Percentiles rank a stretch among this genome's conserved stretches.
Evolutionary conservation across 2,888 invertebrate genomes (phyloP).

Genomic region (Orchesella flavescens): DNA sequence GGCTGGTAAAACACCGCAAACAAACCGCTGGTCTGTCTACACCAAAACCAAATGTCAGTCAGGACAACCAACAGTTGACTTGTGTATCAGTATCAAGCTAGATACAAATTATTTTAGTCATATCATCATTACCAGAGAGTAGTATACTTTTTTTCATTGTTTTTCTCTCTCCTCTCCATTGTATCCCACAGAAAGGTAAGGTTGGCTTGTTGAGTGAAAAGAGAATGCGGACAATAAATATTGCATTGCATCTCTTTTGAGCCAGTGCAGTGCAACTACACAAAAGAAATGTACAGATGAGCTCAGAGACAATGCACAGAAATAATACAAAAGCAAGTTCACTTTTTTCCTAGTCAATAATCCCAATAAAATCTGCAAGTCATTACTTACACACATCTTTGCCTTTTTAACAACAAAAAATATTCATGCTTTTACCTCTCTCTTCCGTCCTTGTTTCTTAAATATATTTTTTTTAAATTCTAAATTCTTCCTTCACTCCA

Average conservation of each 20-base stretch:
- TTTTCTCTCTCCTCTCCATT: too few relatives aligned
- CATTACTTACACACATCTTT: conserved; percentile 37
- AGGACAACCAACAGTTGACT: too few relatives aligned
- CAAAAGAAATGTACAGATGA: not conserved
- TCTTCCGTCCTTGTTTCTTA: conserved; percentile 60
- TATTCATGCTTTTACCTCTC: not conserved
- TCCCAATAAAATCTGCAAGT: conserved; percentile 60
- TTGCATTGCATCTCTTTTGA: not conserved
- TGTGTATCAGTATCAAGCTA: too few relatives aligned
- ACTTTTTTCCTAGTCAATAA: conserved; percentile 42
- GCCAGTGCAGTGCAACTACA: too few relatives aligned
- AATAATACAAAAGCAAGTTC: conserved; percentile 15
- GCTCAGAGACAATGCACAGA: conserved; percentile 2
- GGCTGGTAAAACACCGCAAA: too few relatives aligned
- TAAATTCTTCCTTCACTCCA: not conserved
- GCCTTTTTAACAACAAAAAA: conserved; percentile 43
- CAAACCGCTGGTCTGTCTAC: too few relatives aligned
- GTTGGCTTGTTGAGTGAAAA: too few relatives aligned
- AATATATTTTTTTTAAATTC: conserved; percentile 51
- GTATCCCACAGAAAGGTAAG: too few relatives aligned
- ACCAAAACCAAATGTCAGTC: too few relatives aligned
- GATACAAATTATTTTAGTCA: not conserved
- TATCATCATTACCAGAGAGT: not conserved
- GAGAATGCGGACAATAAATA: not conserved
- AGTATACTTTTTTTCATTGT: too few relatives aligned